Evolutionary conservation across 2,888 invertebrate species (phyloP).

Genomic region (Temnothorax rugatulus): DNA sequence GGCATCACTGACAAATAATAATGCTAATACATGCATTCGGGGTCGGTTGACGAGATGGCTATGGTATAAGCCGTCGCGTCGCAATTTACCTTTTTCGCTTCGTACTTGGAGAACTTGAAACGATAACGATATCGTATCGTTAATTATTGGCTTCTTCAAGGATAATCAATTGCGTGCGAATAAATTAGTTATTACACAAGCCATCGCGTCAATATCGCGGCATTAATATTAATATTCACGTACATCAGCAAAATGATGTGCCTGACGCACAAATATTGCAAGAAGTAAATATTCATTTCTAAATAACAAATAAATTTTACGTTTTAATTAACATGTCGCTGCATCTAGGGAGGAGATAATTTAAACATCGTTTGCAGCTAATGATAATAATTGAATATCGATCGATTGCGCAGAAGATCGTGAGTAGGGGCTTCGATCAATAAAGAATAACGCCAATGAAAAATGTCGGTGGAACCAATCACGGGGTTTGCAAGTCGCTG

Average conservation of each 20-base stretch:
- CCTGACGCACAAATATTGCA: neutral
- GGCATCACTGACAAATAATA: slow-evolving; percentile 28
- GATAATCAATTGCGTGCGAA: slow-evolving; percentile 17
- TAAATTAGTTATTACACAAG: slow-evolving; percentile 26
- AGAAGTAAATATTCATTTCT: neutral
- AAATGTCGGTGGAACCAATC: slow-evolving; percentile 54
- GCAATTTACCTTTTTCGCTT: slow-evolving; percentile 58
- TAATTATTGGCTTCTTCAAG: neutral
- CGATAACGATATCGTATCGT: neutral
- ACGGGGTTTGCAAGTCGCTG: slow-evolving; percentile 49
- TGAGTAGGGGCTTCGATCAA: neutral
- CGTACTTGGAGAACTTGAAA: neutral
- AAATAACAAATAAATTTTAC: slow-evolving; percentile 44
- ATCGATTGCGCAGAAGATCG: neutral
- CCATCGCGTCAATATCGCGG: neutral
- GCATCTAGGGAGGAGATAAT: neutral
- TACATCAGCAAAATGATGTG: neutral
- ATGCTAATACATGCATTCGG: slow-evolving; percentile 63
- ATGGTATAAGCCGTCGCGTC: slow-evolving; percentile 56
- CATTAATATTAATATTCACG: slow-evolving; percentile 27
- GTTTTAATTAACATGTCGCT: neutral
- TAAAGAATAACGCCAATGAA: slow-evolving; percentile 37
- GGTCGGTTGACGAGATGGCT: slow-evolving; percentile 18
- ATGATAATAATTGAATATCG: slow-evolving; percentile 23
- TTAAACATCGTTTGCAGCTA: slow-evolving; percentile 4